Percentiles rank a stretch among this genome's conserved stretches.
phyloP scores from a whole-genome alignment of 2,888 invertebrate genomes.

The Eurois occulta region DNA sequence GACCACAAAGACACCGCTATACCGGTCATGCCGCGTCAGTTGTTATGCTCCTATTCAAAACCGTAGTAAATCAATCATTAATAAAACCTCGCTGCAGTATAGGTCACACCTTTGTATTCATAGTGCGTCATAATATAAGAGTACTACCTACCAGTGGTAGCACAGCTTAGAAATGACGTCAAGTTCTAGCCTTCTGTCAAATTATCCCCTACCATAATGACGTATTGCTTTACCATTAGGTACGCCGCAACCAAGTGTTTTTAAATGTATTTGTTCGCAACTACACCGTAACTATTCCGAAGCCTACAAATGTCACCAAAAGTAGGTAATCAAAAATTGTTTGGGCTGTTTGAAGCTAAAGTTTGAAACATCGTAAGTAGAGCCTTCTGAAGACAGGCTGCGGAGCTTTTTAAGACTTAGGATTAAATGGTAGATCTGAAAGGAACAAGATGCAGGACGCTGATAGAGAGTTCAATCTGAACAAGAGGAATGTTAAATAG shows the following conservation, averaged over 20 bases:
- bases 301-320: not conserved
- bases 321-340: not conserved
- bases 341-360: not conserved
- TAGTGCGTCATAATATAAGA: slow-evolving; percentile 46
- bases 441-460: not conserved
- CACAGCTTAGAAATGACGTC: slow-evolving; percentile 59
- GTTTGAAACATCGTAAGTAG: not conserved
- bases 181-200: slow-evolving; percentile 45
- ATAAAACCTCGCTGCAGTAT: slow-evolving; percentile 49
- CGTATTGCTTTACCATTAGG: not conserved
- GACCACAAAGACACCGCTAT: not conserved
- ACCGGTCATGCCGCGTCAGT: not conserved
- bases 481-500: not conserved
- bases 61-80: slow-evolving; percentile 49
- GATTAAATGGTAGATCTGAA: not conserved
- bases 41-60: slow-evolving; percentile 11
- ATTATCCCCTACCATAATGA: slow-evolving; percentile 45
- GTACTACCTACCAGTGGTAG: slow-evolving; percentile 16
- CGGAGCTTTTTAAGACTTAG: too few relatives aligned
- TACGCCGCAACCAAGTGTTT: not conserved
- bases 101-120: slow-evolving; percentile 52
- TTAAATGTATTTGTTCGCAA: not conserved
- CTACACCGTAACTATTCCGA: not conserved
- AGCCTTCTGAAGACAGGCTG: not conserved
- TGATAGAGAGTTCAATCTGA: not conserved